Conservation (phyloP, 2,113 vertebrate genomes). For the Pelvicachromis taeniatus region DNA sequence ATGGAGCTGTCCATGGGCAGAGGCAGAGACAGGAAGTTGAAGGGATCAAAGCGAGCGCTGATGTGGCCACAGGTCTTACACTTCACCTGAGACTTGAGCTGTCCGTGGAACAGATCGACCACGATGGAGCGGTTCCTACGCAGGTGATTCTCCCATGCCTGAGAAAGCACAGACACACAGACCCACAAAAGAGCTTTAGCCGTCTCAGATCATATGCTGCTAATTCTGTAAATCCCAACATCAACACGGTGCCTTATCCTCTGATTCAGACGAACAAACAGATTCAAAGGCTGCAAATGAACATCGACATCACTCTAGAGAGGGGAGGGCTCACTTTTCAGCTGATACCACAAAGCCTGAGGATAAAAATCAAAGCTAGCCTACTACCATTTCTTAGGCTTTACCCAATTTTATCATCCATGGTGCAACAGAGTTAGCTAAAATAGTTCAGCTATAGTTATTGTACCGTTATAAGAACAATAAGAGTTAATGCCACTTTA, state of each 20-base stretch:
- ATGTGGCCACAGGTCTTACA: slow-evolving; percentile 98
- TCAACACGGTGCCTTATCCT: neutral
- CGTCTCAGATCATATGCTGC: neutral
- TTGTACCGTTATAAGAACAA: neutral
- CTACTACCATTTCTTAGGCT: neutral
- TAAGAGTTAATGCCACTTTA: neutral
- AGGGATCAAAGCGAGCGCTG: slow-evolving; percentile 96
- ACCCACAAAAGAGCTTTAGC: neutral
- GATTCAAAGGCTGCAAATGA: neutral
- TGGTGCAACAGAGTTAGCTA: neutral
- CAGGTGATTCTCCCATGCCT: slow-evolving; percentile 99
- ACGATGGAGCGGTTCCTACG: slow-evolving; percentile 96
- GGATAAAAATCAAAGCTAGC: neutral
- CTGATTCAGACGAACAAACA: neutral
- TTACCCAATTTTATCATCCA: neutral
- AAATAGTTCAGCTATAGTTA: neutral
- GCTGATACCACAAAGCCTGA: neutral
- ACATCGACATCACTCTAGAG: neutral
- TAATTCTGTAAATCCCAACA: neutral
- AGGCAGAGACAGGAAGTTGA: slow-evolving; percentile 97
- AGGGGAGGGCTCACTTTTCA: neutral
- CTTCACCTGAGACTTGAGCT: slow-evolving; percentile 97
- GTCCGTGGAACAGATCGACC: slow-evolving; percentile 96
- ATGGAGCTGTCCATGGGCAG: slow-evolving; percentile 99
- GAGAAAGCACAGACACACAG: neutral